phyloP scores from a whole-genome alignment of 2,888 invertebrate species.

The Microdon myrmicae region DNA sequence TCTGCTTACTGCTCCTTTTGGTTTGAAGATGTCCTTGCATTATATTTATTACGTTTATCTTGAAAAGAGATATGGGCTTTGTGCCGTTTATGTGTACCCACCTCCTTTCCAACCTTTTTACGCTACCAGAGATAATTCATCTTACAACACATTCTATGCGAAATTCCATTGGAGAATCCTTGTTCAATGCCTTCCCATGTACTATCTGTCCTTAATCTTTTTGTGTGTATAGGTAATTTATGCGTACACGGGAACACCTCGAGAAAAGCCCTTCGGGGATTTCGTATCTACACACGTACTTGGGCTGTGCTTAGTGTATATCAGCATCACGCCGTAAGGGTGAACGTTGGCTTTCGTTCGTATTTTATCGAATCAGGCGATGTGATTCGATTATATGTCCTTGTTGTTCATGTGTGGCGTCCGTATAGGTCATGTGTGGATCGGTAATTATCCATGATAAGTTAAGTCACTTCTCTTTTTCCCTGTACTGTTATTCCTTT shows the following conservation, averaged over 20 bases:
- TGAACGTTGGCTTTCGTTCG: slow-evolving; percentile 17
- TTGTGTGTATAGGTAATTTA: slow-evolving; percentile 31
- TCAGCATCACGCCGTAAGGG: slow-evolving; percentile 28
- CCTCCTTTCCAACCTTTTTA: no score
- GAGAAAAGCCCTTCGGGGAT: slow-evolving; percentile 39
- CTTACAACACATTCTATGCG: slow-evolving; percentile 8
- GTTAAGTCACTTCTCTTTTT: slow-evolving; percentile 14
- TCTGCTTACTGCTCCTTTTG: slow-evolving; percentile 1
- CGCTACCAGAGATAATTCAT: no score
- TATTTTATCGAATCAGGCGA: slow-evolving; percentile 44
- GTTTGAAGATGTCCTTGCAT: slow-evolving; percentile 45
- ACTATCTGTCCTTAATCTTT: neutral
- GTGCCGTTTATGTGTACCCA: slow-evolving; percentile 3
- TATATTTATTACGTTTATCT: slow-evolving; percentile 49
- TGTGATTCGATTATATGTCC: slow-evolving; percentile 32
- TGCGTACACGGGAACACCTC: slow-evolving; percentile 32
- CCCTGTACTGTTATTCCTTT: neutral
- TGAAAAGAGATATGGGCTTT: slow-evolving; percentile 25
- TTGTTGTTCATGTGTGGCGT: slow-evolving; percentile 6
- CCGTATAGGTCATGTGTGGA: slow-evolving; percentile 2
- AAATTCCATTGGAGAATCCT: slow-evolving; percentile 13
- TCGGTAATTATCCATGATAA: slow-evolving; percentile 41
- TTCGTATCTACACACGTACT: slow-evolving; percentile 39
- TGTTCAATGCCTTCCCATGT: neutral
- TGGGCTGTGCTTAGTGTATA: slow-evolving; percentile 36